Percentiles rank a stretch among this genome's conserved stretches.
phyloP scores from a whole-genome alignment of 1,140 invertebrate species.

The Zaprionus taronus region DNA sequence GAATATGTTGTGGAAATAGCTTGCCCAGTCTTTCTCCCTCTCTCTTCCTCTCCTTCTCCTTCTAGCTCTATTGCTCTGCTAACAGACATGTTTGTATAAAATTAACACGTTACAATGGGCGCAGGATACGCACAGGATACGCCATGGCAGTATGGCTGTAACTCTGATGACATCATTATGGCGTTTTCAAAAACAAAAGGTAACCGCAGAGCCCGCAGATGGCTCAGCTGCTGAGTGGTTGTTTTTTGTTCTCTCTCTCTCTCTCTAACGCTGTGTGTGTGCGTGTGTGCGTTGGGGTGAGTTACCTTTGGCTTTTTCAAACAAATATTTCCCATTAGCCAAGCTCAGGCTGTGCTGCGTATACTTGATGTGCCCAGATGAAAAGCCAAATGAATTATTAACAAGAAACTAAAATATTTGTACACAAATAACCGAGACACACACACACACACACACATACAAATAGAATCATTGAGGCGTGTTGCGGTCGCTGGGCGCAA shows the following conservation, averaged over 20 bases:
- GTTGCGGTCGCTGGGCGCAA: constrained; percentile 36
- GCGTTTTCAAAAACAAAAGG: constrained; percentile 75
- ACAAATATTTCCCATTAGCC: constrained; percentile 81
- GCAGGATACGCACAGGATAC: constrained; percentile 54
- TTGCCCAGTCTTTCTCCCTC: constrained; percentile 22
- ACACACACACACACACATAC: constrained; percentile 25
- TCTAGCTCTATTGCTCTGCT: background rate
- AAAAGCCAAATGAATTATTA: constrained; percentile 70
- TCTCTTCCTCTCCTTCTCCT: background rate
- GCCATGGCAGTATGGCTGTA: constrained; percentile 31
- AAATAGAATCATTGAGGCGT: constrained; percentile 39
- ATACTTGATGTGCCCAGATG: constrained; percentile 68
- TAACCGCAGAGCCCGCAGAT: constrained; percentile 57
- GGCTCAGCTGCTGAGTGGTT: constrained; percentile 8
- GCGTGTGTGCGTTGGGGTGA: constrained; percentile 43
- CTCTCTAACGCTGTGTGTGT: background rate
- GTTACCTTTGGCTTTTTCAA: constrained; percentile 80
- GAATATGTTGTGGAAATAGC: background rate
- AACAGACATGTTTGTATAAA: constrained; percentile 67
- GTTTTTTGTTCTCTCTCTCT: background rate
- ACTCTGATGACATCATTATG: constrained; percentile 79
- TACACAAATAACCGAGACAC: constrained; percentile 56
- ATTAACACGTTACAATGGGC: constrained; percentile 72
- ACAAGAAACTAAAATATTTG: constrained; percentile 67
- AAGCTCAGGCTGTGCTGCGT: constrained; percentile 53